Percentiles rank a stretch among this genome's conserved stretches.
Conservation (phyloP, 1,140 invertebrate species). For the Orius laevigatus region DNA sequence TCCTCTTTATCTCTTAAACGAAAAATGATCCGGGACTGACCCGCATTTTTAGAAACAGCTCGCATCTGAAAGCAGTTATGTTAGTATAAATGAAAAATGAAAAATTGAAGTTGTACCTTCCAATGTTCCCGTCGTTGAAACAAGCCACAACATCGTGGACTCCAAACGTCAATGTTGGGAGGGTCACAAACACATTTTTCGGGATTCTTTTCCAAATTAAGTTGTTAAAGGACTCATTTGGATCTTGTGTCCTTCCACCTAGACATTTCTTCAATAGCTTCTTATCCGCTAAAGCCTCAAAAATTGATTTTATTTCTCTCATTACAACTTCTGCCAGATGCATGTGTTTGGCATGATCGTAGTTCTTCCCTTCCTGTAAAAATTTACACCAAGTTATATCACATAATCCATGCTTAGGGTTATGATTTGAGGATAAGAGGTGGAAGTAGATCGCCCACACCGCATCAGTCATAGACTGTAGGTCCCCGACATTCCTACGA, state of each 20-base stretch:
- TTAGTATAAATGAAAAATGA: no score
- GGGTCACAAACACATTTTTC: conserved; percentile 17
- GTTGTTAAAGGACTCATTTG: conserved; percentile 17
- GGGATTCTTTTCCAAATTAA: conserved; percentile 16
- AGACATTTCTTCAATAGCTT: conserved; percentile 18
- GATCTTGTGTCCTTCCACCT: conserved; percentile 16
- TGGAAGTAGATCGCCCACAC: no score
- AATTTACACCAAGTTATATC: neutral
- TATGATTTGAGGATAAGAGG: neutral
- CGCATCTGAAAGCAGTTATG: no score
- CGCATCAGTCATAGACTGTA: no score
- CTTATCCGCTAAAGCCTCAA: conserved; percentile 12
- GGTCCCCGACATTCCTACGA: no score
- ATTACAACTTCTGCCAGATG: conserved; percentile 1
- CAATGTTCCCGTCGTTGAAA: conserved; percentile 15
- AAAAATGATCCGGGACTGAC: neutral
- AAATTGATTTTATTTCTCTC: conserved; percentile 13
- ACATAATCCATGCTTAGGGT: neutral
- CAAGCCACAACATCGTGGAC: conserved; percentile 12
- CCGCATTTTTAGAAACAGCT: conserved; percentile 8
- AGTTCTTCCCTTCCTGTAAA: neutral
- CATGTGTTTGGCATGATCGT: neutral
- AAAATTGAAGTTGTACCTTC: no score
- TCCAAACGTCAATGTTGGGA: conserved; percentile 13
- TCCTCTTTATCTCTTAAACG: no score